These are phyloP conservation scores for Eulithis prunata DNA, from an alignment of 2,888 invertebrate genomes.

Conservation along the genomic window DNA sequence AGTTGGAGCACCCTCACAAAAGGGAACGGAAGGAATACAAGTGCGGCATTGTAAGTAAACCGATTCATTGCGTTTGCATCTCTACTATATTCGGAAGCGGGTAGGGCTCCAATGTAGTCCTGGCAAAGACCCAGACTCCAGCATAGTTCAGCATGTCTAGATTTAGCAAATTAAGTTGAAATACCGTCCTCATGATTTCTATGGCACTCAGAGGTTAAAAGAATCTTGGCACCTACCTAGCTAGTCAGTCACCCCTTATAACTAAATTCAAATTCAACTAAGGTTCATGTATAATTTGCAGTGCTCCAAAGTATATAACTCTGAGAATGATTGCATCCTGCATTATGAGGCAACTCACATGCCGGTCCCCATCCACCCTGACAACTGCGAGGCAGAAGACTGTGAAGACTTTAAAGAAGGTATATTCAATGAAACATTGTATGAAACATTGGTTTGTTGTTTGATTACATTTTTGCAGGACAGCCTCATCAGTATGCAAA, in stretches of 20 bases:
- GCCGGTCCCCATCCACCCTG: constrained; percentile 6
- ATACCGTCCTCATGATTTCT: no score
- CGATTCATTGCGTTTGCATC: background rate
- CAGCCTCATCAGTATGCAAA: no score
- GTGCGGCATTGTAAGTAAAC: constrained; percentile 53
- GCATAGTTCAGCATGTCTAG: no score
- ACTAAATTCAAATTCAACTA: no score
- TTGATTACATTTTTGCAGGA: no score
- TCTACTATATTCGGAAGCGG: background rate
- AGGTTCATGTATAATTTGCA: constrained; percentile 25
- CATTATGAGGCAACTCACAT: constrained; percentile 50
- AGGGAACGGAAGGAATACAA: constrained; percentile 57
- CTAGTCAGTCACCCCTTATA: no score
- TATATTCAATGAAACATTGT: no score
- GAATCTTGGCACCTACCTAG: no score
- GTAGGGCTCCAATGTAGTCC: background rate
- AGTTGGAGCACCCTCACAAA: constrained; percentile 58
- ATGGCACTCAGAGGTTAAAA: no score
- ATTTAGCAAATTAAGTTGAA: no score
- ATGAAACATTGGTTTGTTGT: no score
- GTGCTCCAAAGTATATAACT: constrained; percentile 45
- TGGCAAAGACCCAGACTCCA: background rate
- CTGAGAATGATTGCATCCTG: constrained; percentile 46
- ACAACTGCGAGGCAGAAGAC: constrained; percentile 13
- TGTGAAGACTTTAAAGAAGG: constrained; percentile 6